Percentiles rank a stretch among this genome's conserved stretches.
These are phyloP conservation scores for Plemyria rubiginata DNA, from an alignment of 2,888 invertebrate genomes.

Conservation along the genomic window DNA sequence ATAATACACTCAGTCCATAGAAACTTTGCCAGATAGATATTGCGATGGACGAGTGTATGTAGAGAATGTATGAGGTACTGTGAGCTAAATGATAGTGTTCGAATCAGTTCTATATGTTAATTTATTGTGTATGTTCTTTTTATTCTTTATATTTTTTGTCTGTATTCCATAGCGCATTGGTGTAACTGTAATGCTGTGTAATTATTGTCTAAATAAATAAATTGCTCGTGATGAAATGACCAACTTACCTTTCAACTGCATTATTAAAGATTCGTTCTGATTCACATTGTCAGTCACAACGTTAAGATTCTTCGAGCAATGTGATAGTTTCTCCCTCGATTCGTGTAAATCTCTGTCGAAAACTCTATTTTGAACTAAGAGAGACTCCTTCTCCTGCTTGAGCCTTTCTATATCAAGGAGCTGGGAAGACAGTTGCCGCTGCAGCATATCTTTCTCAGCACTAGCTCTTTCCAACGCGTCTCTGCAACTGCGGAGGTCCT, in stretches of 20 bases:
- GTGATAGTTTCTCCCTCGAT: conserved; percentile 87
- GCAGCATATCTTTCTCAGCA: conserved; percentile 90
- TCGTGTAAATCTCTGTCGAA: conserved; percentile 90
- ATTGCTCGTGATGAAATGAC: background rate
- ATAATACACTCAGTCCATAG: background rate
- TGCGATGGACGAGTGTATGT: no score
- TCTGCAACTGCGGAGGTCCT: conserved; percentile 87
- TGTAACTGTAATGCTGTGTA: no score
- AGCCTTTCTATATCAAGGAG: conserved; percentile 89
- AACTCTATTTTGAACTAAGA: conserved; percentile 89
- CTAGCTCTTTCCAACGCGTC: conserved; percentile 87
- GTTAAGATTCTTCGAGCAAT: conserved; percentile 87
- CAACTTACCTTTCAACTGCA: conserved; percentile 87
- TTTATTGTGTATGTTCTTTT: no score
- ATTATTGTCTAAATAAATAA: no score
- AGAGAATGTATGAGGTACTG: no score
- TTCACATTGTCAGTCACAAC: conserved; percentile 88
- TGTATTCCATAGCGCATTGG: no score
- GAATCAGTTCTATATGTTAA: no score
- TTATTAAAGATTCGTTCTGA: conserved; percentile 88
- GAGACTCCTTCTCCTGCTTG: conserved; percentile 91
- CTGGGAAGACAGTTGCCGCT: conserved; percentile 89
- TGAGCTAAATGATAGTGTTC: no score
- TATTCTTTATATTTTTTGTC: no score
- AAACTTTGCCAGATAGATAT: background rate